These are phyloP conservation scores for Callyntrura guangdongensis DNA, from an alignment of 2,888 invertebrate species.

Conservation along the genomic window DNA sequence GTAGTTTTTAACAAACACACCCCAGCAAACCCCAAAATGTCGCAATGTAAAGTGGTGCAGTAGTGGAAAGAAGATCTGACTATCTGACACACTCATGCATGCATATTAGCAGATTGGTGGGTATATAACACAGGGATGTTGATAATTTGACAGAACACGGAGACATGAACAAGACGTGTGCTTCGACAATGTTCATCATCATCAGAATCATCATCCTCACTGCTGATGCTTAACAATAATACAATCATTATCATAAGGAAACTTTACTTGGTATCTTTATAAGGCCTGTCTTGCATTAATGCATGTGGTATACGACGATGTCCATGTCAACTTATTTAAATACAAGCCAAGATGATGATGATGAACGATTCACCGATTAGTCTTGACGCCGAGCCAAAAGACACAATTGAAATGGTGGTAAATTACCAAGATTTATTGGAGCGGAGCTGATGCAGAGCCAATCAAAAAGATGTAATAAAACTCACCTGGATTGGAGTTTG, in stretches of 20 bases:
- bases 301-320: too few relatives aligned
- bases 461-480: neutral
- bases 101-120: too few relatives aligned
- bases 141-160: neutral
- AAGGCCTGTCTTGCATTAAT: neutral
- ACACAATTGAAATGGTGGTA: neutral
- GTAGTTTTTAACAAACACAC: too few relatives aligned
- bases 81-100: too few relatives aligned
- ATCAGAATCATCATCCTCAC: neutral
- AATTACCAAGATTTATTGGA: slow-evolving; percentile 45
- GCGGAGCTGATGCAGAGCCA: slow-evolving; percentile 14
- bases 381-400: slow-evolving; percentile 37
- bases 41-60: too few relatives aligned
- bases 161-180: neutral
- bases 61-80: too few relatives aligned
- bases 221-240: too few relatives aligned
- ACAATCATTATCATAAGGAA: slow-evolving; percentile 33
- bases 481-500: neutral
- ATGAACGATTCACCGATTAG: neutral
- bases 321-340: too few relatives aligned
- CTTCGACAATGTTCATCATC: neutral
- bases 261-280: neutral
- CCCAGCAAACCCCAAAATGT: too few relatives aligned
- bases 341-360: slow-evolving; percentile 10
- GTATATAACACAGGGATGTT: neutral